Base-by-base conservation (phyloP, 1,140 invertebrate genomes). In the Papilio machaon region DNA sequence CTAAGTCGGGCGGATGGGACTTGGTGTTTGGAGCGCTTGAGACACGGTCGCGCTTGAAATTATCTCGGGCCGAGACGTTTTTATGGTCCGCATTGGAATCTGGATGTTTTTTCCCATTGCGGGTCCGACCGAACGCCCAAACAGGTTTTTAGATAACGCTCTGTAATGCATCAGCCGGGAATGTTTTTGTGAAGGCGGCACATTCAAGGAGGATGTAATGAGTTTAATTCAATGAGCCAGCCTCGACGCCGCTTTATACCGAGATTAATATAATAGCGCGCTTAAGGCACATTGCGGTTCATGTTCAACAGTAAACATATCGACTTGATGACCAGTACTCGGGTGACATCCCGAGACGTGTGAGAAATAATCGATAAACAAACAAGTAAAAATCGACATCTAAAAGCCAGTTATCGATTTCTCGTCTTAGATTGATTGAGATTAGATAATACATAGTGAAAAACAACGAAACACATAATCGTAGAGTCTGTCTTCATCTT, bases 111-210 rank as follows among this genome's bases (percentile, higher is more conserved):
- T 94, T 93, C 89, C 91, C 90, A 92, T 90, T 87, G 87, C 87
- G 85, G 88, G 88, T 84, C 89, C 90, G 88, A 89, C 91, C 88
- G 90, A 89, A 92, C 87, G 86, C 86, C 90, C 88, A 91, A 94
- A 94, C 91, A 91, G 92, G 93, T 93, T 94, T 94, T 93, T 92
- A 92, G 93, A 94, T 94, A 94, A 91, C 90, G 93, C 90, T 89
- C 90, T 84, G 90, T 91, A 94, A 94, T 94, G 92, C 92, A 94
- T 94, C 92, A 94, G 89, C 83, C 87, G 87, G 91, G 86, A 91
- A 83, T 87, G 88, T 93, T 93, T 94, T 93, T 94, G 87, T 93
- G 85, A 83, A 89, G 90, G 88, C 93, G 91, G 92, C 89, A 88
- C 87, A 89, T 88, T 90, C 90, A 89, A 91, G 89, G 85, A 88